A percentile compares a stretch with the other conserved stretches of the same genome.
phyloP scores from a whole-genome alignment of 2,888 invertebrate species.

The Gnatocerus cornutus region DNA sequence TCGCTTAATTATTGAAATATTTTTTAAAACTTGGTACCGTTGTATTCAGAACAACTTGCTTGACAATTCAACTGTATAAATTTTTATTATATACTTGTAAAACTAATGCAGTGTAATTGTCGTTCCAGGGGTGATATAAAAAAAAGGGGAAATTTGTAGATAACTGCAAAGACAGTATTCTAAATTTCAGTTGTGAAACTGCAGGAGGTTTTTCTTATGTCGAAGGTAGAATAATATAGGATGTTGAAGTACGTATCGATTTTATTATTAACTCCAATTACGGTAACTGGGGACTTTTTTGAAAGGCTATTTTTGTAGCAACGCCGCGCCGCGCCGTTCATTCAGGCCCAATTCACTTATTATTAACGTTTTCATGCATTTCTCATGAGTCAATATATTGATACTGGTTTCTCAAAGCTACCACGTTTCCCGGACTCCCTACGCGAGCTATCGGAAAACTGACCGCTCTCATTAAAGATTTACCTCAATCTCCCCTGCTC shows the following conservation, averaged over 20 bases:
- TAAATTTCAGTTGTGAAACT: no score
- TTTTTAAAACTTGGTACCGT: no score
- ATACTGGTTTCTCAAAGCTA: conserved; percentile 51
- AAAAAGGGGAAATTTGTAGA: no score
- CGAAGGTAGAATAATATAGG: conserved; percentile 29
- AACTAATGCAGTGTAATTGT: no score
- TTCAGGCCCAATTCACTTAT: conserved; percentile 38
- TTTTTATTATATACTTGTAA: no score
- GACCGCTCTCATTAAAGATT: conserved; percentile 54
- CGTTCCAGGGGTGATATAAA: no score
- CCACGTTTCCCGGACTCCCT: conserved; percentile 46
- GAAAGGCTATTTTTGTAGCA: conserved; percentile 29
- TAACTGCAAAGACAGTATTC: no score
- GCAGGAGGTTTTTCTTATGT: no score
- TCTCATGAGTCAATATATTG: conserved; percentile 55
- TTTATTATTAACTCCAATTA: conserved; percentile 43
- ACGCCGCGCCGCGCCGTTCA: conserved; percentile 25
- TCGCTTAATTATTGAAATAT: no score
- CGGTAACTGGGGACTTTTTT: conserved; percentile 41
- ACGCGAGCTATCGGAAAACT: conserved; percentile 48
- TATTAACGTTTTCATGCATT: conserved; percentile 54
- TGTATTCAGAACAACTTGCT: no score
- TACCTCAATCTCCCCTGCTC: conserved; percentile 48
- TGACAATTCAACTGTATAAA: no score
- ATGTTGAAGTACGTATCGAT: conserved; percentile 30